Conservation (phyloP, 2,888 invertebrate species). For the Mesoligia furuncula region DNA sequence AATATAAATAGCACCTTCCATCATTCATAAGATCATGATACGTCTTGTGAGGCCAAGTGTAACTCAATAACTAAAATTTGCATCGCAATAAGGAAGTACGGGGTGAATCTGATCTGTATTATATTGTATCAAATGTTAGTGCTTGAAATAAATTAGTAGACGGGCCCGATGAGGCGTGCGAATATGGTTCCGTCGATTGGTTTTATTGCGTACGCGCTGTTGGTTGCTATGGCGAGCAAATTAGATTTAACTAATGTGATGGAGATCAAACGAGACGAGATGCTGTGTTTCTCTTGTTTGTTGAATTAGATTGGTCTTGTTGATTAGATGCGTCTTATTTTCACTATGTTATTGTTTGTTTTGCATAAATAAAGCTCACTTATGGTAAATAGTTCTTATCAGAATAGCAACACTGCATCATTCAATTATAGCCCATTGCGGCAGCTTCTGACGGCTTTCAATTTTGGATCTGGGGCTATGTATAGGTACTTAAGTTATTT, state of each 20-base stretch:
- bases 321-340: slow-evolving; percentile 34
- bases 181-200: slow-evolving; percentile 73
- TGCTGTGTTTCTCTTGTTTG: slow-evolving; percentile 29
- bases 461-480: neutral
- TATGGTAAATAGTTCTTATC: neutral
- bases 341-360: slow-evolving; percentile 14
- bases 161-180: slow-evolving; percentile 73
- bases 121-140: slow-evolving; percentile 68
- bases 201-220: slow-evolving; percentile 64
- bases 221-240: slow-evolving; percentile 40
- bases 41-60: slow-evolving; percentile 58
- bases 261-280: slow-evolving; percentile 49
- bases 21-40: slow-evolving; percentile 39
- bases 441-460: neutral
- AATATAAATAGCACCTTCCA: slow-evolving; percentile 28
- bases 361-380: neutral
- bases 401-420: neutral
- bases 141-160: slow-evolving; percentile 69
- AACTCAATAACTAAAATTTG: slow-evolving; percentile 71
- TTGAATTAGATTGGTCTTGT: slow-evolving; percentile 28
- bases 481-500: too few species aligned
- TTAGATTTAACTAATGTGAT: slow-evolving; percentile 60
- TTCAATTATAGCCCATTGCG: neutral
- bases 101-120: slow-evolving; percentile 67
- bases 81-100: slow-evolving; percentile 76